These are phyloP conservation scores for Dipodomys ordii DNA, from an alignment of 2,113 vertebrate genomes.

Conservation along the genomic window DNA sequence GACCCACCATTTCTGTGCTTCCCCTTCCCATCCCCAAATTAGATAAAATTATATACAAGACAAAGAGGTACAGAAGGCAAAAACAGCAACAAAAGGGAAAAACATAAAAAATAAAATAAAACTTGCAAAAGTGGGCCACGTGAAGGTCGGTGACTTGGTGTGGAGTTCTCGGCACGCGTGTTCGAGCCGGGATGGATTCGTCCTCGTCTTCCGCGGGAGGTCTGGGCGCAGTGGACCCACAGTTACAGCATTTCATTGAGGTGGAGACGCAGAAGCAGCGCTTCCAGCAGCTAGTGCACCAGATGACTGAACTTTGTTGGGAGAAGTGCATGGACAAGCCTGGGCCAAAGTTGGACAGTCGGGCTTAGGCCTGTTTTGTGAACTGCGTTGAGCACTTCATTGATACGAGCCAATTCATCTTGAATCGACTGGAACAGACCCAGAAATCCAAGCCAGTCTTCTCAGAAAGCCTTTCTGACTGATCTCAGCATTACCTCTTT, in stretches of 20 bases:
- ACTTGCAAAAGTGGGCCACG: too few relatives aligned
- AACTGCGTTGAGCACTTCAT: constrained; percentile 99
- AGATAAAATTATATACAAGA: too few relatives aligned
- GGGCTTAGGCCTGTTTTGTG: constrained; percentile 95
- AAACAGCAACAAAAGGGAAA: too few relatives aligned
- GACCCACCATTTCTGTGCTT: too few relatives aligned
- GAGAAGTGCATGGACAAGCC: constrained; percentile 99
- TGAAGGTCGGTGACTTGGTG: constrained; percentile 90
- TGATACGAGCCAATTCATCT: constrained; percentile 98
- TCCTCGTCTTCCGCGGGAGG: constrained; percentile 78
- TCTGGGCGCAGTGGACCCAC: constrained; percentile 88
- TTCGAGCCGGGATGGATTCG: constrained; percentile 84
- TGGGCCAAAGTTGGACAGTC: constrained; percentile 96
- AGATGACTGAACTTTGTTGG: constrained; percentile 98
- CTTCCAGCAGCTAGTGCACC: constrained; percentile 97
- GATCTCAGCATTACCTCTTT: constrained; percentile 63
- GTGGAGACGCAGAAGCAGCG: constrained; percentile 96
- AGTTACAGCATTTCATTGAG: constrained; percentile 96
- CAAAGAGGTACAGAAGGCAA: too few relatives aligned
- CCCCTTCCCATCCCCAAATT: too few relatives aligned
- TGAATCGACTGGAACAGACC: constrained; percentile 97
- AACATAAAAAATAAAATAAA: too few relatives aligned
- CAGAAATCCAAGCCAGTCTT: constrained; percentile 92
- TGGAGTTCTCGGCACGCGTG: not conserved
- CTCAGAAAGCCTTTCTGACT: constrained; percentile 93